phyloP scores from a whole-genome alignment of 1,140 invertebrate species.

The Vollenhovia emeryi region DNA sequence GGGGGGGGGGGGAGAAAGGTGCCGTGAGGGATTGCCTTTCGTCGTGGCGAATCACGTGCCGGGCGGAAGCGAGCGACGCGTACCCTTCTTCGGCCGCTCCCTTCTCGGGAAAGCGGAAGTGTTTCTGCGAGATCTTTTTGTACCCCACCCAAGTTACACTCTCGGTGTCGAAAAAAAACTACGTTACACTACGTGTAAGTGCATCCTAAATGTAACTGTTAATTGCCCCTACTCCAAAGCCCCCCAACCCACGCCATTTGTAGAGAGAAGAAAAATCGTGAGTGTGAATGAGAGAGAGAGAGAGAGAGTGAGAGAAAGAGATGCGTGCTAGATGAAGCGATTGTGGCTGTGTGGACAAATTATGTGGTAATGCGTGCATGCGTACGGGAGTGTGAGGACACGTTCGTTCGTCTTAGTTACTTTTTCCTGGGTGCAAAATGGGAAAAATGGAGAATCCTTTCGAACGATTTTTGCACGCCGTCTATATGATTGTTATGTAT shows the following conservation, averaged over 20 bases:
- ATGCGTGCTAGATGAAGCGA: background rate
- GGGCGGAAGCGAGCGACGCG: slow-evolving; percentile 19
- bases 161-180: slow-evolving; percentile 76
- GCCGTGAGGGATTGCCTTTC: background rate
- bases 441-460: slow-evolving; percentile 15
- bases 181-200: slow-evolving; percentile 72
- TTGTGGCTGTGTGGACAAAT: background rate
- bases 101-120: background rate
- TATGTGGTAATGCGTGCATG: background rate
- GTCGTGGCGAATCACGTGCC: background rate
- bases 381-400: slow-evolving; percentile 10
- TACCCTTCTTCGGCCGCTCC: slow-evolving; percentile 10
- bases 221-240: slow-evolving; percentile 71
- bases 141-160: slow-evolving; percentile 79
- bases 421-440: slow-evolving; percentile 28
- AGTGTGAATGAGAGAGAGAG: background rate
- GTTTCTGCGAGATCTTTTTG: slow-evolving; percentile 73
- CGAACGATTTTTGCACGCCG: slow-evolving; percentile 34
- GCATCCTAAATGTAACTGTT: slow-evolving; percentile 75
- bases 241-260: slow-evolving; percentile 71
- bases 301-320: slow-evolving; percentile 33
- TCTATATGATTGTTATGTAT: slow-evolving; percentile 39
- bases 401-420: slow-evolving; percentile 48
- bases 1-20: background rate
- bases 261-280: slow-evolving; percentile 60